Conservation (phyloP, 2,113 vertebrate species). For the Struthio camelus region DNA sequence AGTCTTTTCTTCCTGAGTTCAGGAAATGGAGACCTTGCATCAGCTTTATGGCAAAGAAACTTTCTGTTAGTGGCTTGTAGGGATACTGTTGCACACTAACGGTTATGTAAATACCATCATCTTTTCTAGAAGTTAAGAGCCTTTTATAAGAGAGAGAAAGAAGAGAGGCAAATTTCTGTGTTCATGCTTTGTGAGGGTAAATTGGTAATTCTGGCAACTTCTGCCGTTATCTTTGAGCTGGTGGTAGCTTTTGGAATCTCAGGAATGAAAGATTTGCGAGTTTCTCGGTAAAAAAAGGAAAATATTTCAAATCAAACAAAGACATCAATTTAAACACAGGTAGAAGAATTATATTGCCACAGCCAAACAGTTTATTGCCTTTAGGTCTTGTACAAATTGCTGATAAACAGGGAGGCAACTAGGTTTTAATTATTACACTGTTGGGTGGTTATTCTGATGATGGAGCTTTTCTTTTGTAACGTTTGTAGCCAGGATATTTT, state of each 20-base stretch:
- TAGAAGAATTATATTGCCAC: background rate
- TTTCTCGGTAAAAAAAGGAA: background rate
- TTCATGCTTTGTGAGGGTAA: background rate
- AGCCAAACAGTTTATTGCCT: background rate
- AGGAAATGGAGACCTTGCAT: background rate
- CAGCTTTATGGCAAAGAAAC: background rate
- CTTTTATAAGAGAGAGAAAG: background rate
- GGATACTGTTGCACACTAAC: background rate
- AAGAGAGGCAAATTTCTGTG: no score
- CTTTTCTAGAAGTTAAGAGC: background rate
- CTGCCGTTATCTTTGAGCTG: background rate
- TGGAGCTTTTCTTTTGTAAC: background rate
- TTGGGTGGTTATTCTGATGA: background rate
- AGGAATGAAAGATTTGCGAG: background rate
- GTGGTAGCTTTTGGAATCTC: background rate
- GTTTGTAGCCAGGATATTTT: background rate
- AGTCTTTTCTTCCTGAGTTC: background rate
- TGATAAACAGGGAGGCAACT: background rate
- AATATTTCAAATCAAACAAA: background rate
- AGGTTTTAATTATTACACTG: background rate
- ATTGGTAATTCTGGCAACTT: background rate
- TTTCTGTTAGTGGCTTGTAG: background rate
- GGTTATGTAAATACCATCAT: background rate
- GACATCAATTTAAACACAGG: background rate
- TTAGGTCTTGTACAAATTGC: background rate